Percentiles rank a stretch among this genome's conserved stretches.
phyloP scores from a whole-genome alignment of 2,797 vertebrate species.

The Philypnodon macrostomus region DNA sequence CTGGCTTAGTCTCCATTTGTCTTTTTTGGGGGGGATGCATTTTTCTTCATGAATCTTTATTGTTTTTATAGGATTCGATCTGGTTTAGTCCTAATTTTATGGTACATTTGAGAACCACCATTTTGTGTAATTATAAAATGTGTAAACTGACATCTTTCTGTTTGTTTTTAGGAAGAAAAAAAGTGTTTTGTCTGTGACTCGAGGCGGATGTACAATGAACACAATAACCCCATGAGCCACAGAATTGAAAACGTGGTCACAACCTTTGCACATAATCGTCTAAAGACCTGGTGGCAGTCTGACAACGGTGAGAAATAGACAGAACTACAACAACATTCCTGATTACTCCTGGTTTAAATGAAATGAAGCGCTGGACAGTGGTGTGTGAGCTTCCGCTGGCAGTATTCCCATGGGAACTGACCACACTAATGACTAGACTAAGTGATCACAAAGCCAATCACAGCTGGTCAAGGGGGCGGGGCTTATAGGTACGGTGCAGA shows the following conservation, averaged over 20 bases:
- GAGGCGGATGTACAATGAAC: slow-evolving; percentile 76
- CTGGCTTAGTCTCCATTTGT: no score
- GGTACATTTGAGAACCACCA: no score
- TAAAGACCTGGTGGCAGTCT: slow-evolving; percentile 99
- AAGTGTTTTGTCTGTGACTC: slow-evolving; percentile 96
- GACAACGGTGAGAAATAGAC: slow-evolving; percentile 86
- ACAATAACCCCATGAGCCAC: slow-evolving; percentile 83
- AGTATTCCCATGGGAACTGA: slow-evolving; percentile 53
- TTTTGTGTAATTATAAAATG: no score
- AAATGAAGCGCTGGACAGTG: neutral
- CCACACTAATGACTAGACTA: slow-evolving; percentile 58
- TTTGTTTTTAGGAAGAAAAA: slow-evolving; percentile 85
- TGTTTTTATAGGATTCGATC: no score
- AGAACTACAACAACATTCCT: slow-evolving; percentile 8
- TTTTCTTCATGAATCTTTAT: no score
- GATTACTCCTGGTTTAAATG: slow-evolving; percentile 6
- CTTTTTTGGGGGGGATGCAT: no score
- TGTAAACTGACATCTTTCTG: neutral
- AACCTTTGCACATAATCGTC: slow-evolving; percentile 90
- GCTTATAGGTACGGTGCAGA: slow-evolving; percentile 51
- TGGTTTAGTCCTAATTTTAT: no score
- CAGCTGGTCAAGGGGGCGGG: slow-evolving; percentile 19
- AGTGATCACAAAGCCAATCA: slow-evolving; percentile 60
- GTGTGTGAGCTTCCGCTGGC: slow-evolving; percentile 20
- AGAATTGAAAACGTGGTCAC: slow-evolving; percentile 94